phyloP scores from a whole-genome alignment of 2,888 invertebrate species.

The Rhodophaea formosa region DNA sequence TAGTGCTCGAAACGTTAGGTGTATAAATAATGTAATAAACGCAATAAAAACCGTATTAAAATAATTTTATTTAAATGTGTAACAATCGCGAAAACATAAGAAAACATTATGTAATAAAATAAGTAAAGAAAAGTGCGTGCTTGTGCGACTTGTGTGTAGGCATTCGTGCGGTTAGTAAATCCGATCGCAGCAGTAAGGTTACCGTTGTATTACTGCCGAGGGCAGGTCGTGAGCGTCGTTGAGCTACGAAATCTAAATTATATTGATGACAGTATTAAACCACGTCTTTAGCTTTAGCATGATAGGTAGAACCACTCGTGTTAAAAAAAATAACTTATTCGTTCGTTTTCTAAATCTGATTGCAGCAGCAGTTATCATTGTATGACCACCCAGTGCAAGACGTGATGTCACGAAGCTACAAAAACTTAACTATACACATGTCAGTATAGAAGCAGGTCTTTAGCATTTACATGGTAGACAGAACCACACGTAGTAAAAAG shows the following conservation, averaged over 20 bases:
- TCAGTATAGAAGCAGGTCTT: too few species aligned
- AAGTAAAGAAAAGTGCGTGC: not conserved
- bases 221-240: constrained; percentile 28
- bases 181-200: constrained; percentile 46
- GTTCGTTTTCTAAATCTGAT: constrained; percentile 40
- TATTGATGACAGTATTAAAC: not conserved
- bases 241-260: constrained; percentile 21
- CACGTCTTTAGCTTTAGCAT: too few species aligned
- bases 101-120: too few species aligned
- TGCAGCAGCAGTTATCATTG: constrained; percentile 39
- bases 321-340: constrained; percentile 19
- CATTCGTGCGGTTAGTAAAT: constrained; percentile 35
- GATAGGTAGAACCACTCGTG: too few species aligned
- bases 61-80: too few species aligned
- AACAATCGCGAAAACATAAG: too few species aligned
- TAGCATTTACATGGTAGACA: too few species aligned
- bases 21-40: too few species aligned
- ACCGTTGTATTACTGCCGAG: constrained; percentile 30
- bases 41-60: too few species aligned
- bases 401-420: constrained; percentile 21
- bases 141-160: not conserved
- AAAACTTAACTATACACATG: not conserved
- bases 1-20: too few species aligned
- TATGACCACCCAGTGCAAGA: constrained; percentile 33
- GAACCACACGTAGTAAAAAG: too few species aligned